Percentiles rank a stretch among this genome's conserved stretches.
Evolutionary conservation across 2,113 vertebrate genomes (phyloP).

Genomic region (Sander vitreus): DNA sequence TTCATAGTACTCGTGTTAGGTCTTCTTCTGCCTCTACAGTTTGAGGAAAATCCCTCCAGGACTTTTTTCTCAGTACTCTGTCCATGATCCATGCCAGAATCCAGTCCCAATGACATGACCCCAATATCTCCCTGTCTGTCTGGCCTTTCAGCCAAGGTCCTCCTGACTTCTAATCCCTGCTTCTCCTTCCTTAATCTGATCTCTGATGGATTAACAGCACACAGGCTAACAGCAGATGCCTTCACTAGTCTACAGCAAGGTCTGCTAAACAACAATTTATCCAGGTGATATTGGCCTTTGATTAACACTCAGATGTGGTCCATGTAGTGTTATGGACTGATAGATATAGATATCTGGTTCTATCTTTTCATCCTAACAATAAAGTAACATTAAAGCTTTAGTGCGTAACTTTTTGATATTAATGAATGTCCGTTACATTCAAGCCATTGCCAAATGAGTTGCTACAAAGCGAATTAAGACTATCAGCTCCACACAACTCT

Average conservation of each 20-base stretch:
- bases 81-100: neutral
- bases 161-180: slow-evolving; percentile 53
- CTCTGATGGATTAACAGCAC: slow-evolving; percentile 59
- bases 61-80: neutral
- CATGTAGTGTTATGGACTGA: no score
- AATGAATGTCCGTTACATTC: no score
- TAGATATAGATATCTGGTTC: neutral
- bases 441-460: no score
- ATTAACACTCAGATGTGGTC: neutral
- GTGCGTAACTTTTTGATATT: no score
- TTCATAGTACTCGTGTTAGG: neutral
- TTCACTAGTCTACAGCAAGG: neutral
- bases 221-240: slow-evolving; percentile 16
- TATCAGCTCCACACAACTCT: no score
- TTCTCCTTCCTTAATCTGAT: slow-evolving; percentile 53
- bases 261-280: neutral
- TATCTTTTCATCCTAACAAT: no score
- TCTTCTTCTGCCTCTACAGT: neutral
- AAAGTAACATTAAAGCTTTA: neutral
- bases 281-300: neutral
- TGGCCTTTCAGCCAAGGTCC: slow-evolving; percentile 23
- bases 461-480: no score
- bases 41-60: neutral
- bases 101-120: slow-evolving; percentile 45
- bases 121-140: slow-evolving; percentile 34